phyloP scores from a whole-genome alignment of 2,113 vertebrate genomes.

The Regulus satrapa region DNA sequence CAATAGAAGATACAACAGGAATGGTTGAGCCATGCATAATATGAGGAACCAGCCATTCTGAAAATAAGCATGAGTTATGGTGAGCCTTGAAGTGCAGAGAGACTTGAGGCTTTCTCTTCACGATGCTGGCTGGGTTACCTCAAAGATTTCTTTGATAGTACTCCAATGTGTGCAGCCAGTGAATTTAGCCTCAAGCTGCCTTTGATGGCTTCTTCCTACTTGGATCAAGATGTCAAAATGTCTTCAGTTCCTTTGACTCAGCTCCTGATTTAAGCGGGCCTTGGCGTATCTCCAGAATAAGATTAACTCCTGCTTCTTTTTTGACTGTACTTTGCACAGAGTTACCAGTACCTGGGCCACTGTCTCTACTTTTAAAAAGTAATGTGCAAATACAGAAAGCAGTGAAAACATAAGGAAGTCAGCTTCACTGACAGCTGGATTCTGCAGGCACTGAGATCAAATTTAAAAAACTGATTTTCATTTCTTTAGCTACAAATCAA shows the following conservation, averaged over 20 bases:
- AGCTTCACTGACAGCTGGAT: not conserved
- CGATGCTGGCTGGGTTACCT: conserved; percentile 22
- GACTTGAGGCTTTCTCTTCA: conserved; percentile 30
- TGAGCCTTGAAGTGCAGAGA: conserved; percentile 30
- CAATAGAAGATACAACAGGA: not conserved
- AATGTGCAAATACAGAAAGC: not conserved
- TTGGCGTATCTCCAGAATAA: conserved; percentile 29
- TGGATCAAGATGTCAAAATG: conserved; percentile 67
- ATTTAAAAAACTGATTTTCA: not conserved
- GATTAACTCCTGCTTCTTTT: conserved; percentile 30
- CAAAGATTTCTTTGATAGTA: conserved; percentile 55
- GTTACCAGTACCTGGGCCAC: not conserved
- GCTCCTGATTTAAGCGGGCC: conserved; percentile 15
- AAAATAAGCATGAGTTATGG: conserved; percentile 13
- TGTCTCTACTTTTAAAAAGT: not conserved
- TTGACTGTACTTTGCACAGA: not conserved
- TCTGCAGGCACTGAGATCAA: not conserved
- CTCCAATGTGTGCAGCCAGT: conserved; percentile 39
- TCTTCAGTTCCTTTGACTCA: conserved; percentile 47
- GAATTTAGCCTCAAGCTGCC: conserved; percentile 45
- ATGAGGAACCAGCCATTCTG: not conserved
- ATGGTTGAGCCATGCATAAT: not conserved
- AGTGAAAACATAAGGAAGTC: not conserved
- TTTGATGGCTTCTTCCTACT: conserved; percentile 61
- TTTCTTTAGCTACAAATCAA: not conserved